Conservation (phyloP, 2,797 vertebrate species). For the Linurgus olivaceus region DNA sequence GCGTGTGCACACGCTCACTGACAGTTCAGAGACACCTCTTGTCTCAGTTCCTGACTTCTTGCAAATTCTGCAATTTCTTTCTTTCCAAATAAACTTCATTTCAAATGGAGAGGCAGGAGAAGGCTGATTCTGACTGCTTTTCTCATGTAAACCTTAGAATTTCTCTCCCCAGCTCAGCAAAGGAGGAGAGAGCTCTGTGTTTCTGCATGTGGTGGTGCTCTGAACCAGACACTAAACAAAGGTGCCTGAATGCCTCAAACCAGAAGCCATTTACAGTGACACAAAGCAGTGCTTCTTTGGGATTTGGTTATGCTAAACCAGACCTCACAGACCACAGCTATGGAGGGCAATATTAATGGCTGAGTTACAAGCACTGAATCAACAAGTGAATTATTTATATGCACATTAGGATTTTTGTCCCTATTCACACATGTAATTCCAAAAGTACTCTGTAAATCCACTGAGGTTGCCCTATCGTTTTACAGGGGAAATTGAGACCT, state of each 20-base stretch:
- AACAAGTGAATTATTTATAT: neutral
- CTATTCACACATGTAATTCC: neutral
- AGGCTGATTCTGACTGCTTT: neutral
- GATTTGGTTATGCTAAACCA: neutral
- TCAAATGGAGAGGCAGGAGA: neutral
- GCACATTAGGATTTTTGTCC: neutral
- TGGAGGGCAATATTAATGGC: neutral
- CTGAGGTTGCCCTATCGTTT: neutral
- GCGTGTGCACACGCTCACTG: neutral
- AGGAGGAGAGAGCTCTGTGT: neutral
- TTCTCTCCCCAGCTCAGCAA: neutral
- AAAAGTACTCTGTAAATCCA: neutral
- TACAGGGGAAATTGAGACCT: neutral
- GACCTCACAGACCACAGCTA: neutral
- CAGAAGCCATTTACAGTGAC: neutral
- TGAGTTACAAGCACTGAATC: neutral
- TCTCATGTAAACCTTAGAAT: neutral
- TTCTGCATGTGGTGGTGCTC: neutral
- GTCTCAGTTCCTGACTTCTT: neutral
- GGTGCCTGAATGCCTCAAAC: neutral
- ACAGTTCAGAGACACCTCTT: neutral
- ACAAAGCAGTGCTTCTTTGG: slow-evolving; percentile 1
- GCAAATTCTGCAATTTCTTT: slow-evolving; percentile 1
- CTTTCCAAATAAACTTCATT: neutral
- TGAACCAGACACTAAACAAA: neutral